Evolutionary conservation across 2,797 vertebrate species (phyloP).

Genomic region (Benthosema pterotum): DNA sequence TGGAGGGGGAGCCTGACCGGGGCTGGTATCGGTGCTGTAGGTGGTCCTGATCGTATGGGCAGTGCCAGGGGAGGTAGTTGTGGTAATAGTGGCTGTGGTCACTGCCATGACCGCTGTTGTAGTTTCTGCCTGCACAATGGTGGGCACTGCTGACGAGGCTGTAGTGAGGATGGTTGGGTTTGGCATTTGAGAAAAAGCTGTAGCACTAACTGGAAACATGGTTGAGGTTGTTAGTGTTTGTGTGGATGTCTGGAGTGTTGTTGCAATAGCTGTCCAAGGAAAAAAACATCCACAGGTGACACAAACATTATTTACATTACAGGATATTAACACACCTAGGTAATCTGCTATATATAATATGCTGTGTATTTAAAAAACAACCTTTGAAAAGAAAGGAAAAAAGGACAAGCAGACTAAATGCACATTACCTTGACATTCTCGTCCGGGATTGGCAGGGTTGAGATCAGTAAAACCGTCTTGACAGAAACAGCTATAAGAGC

Average conservation of each 20-base stretch:
- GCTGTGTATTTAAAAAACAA: not conserved
- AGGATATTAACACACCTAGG: not conserved
- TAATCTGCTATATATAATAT: no score
- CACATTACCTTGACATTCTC: slow-evolving; percentile 79
- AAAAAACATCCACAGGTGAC: slow-evolving; percentile 30
- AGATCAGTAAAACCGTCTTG: slow-evolving; percentile 60
- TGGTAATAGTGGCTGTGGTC: not conserved
- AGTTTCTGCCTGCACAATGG: not conserved
- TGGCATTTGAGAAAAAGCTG: slow-evolving; percentile 8
- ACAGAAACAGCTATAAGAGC: slow-evolving; percentile 83
- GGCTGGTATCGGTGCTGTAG: not conserved
- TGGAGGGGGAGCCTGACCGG: not conserved
- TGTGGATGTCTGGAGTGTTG: slow-evolving; percentile 4
- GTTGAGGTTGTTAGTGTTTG: slow-evolving; percentile 6
- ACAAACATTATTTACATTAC: slow-evolving; percentile 4
- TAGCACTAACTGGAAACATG: slow-evolving; percentile 11
- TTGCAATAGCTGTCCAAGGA: not conserved
- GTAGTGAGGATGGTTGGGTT: not conserved
- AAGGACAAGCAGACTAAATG: not conserved
- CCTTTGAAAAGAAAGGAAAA: not conserved
- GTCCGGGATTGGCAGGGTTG: slow-evolving; percentile 72
- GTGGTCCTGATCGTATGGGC: not conserved
- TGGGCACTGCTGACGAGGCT: not conserved
- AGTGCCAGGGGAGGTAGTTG: not conserved
- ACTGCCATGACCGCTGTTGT: not conserved